phyloP scores from a whole-genome alignment of 2,113 vertebrate genomes.

The Donacobius atricapilla region DNA sequence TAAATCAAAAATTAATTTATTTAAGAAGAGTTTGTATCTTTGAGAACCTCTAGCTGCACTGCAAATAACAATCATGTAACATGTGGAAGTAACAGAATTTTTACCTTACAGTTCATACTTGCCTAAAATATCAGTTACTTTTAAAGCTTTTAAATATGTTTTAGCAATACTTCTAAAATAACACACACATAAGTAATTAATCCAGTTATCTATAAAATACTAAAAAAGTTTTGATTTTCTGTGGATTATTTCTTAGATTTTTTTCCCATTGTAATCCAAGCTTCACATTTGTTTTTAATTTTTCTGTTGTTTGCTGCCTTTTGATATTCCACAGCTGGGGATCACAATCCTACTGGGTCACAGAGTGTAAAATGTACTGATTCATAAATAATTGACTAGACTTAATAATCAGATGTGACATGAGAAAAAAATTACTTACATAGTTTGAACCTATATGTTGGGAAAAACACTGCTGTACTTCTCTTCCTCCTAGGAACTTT shows the following conservation, averaged over 20 bases:
- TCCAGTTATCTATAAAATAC: neutral
- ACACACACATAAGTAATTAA: neutral
- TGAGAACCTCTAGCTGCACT: accelerated
- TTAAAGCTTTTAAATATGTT: neutral
- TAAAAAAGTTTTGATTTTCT: neutral
- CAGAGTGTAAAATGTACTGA: neutral
- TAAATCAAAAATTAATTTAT: neutral
- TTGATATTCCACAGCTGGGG: neutral
- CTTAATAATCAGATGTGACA: neutral
- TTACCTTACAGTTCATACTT: neutral
- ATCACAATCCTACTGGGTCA: neutral
- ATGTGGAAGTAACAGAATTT: neutral
- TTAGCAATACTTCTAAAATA: neutral
- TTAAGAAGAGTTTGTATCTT: neutral
- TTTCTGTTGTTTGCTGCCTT: neutral
- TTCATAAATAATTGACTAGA: neutral
- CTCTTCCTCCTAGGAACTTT: neutral
- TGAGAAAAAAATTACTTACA: neutral
- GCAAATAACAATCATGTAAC: neutral
- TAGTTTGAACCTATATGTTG: neutral
- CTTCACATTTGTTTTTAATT: neutral
- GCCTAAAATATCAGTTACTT: neutral
- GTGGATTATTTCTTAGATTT: neutral
- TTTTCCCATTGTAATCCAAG: neutral
- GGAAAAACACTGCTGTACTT: neutral